phyloP scores from a whole-genome alignment of 2,888 invertebrate species.

The Diarsia brunnea region DNA sequence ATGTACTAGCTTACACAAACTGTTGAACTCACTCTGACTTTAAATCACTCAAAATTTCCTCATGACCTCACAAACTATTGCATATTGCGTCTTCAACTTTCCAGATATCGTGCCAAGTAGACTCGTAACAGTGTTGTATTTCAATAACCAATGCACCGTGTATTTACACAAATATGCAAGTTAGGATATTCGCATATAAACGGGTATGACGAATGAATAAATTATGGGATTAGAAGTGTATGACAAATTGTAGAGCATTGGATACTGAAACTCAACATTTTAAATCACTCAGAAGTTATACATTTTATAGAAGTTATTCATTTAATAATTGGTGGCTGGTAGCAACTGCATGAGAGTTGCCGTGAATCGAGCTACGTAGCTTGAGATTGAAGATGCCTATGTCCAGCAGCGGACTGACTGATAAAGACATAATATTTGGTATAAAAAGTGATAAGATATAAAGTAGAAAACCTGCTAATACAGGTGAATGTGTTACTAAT shows the following conservation, averaged over 20 bases:
- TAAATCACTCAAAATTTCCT: constrained; percentile 5
- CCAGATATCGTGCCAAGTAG: neutral
- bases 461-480: neutral
- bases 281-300: neutral
- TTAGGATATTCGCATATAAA: neutral
- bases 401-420: too few relatives aligned
- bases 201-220: neutral
- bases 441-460: neutral
- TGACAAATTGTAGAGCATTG: neutral
- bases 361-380: too few relatives aligned
- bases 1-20: neutral
- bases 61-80: constrained; percentile 7
- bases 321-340: too few relatives aligned
- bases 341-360: too few relatives aligned
- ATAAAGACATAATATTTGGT: too few relatives aligned
- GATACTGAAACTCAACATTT: neutral
- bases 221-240: neutral
- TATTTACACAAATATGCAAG: constrained; percentile 29
- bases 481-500: too few relatives aligned
- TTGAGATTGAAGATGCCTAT: too few relatives aligned
- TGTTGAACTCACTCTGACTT: neutral
- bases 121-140: constrained; percentile 4
- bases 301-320: neutral
- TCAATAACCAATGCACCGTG: constrained; percentile 1
- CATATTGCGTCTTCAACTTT: constrained; percentile 5